These are phyloP conservation scores for Zaprionus capensis DNA, from an alignment of 1,140 invertebrate genomes.

Conservation along the genomic window DNA sequence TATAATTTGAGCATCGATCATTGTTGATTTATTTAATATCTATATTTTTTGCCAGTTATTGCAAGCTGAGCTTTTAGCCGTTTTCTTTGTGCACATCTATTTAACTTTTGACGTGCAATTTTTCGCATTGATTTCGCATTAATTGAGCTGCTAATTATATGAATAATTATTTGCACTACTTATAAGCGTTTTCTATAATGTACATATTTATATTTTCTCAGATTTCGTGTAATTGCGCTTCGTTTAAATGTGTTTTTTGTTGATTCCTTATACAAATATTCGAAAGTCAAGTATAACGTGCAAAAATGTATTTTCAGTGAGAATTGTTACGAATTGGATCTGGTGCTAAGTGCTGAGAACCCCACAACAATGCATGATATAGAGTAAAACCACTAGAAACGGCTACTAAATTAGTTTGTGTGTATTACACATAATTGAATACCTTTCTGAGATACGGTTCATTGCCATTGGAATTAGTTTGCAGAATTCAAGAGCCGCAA, in stretches of 20 bases:
- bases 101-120: constrained; percentile 25
- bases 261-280: constrained; percentile 23
- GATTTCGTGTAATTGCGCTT: constrained; percentile 50
- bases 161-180: constrained; percentile 41
- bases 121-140: constrained; percentile 39
- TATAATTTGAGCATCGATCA: neutral
- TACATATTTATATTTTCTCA: constrained; percentile 20
- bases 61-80: neutral
- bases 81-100: constrained; percentile 8
- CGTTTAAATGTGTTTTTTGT: constrained; percentile 19
- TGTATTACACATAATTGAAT: constrained; percentile 60
- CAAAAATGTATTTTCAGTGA: constrained; percentile 67
- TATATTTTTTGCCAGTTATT: neutral
- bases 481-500: constrained; percentile 57
- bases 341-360: constrained; percentile 52
- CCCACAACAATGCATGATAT: constrained; percentile 23
- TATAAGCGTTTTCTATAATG: constrained; percentile 8
- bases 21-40: neutral
- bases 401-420: constrained; percentile 37
- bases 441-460: constrained; percentile 65
- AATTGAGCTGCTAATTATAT: constrained; percentile 40
- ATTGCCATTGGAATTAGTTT: constrained; percentile 69
- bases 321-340: constrained; percentile 56
- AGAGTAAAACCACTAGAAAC: constrained; percentile 29
- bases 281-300: constrained; percentile 72